Percentiles rank a stretch among this genome's conserved stretches.
Evolutionary conservation across 2,797 vertebrate species (phyloP).

Genomic region (Xerus rutilus): DNA sequence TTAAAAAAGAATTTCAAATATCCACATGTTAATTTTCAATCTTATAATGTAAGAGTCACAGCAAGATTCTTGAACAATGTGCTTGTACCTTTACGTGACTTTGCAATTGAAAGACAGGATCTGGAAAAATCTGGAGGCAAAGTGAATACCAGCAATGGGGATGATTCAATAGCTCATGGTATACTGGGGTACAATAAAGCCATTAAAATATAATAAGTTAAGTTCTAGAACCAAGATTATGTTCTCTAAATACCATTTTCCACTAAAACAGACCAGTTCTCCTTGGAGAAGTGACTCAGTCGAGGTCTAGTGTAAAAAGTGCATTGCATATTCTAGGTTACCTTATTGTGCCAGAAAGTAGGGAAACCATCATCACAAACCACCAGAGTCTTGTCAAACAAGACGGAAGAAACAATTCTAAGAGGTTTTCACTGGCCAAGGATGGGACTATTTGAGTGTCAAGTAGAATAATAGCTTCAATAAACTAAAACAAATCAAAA

Average conservation of each 20-base stretch:
- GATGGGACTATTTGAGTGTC: background rate
- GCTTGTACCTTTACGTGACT: background rate
- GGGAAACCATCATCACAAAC: background rate
- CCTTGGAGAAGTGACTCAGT: background rate
- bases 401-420: constrained; percentile 4
- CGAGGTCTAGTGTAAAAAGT: background rate
- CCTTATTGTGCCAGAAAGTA: background rate
- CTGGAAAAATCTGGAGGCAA: background rate
- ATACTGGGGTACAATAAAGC: background rate
- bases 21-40: constrained; percentile 2
- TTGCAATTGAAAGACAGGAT: background rate
- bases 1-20: background rate
- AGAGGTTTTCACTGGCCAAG: background rate
- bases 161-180: background rate
- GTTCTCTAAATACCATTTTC: background rate
- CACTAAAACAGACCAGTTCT: background rate
- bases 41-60: background rate
- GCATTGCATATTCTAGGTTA: background rate
- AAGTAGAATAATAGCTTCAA: background rate
- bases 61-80: background rate
- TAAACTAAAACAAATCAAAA: background rate
- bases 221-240: constrained; percentile 23
- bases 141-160: background rate
- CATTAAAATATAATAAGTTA: background rate
- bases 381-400: background rate